phyloP scores from a whole-genome alignment of 2,797 vertebrate species.

The Smutsia temminckii region DNA sequence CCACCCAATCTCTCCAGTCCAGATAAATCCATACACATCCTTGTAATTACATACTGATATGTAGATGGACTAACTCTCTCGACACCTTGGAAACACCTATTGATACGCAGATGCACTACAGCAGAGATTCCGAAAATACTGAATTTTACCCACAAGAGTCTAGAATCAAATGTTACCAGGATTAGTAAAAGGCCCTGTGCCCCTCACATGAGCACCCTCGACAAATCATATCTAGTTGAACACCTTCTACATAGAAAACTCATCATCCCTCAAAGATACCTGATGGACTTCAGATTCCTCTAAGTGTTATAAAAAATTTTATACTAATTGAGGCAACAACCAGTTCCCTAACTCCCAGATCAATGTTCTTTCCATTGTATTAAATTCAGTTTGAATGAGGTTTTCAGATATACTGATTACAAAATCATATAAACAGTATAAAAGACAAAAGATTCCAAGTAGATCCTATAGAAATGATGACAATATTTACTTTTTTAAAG shows the following conservation, averaged over 20 bases:
- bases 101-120: too few species aligned
- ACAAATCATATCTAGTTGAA: neutral
- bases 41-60: too few species aligned
- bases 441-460: neutral
- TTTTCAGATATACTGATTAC: neutral
- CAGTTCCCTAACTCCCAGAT: neutral
- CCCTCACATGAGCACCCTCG: neutral
- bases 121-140: too few species aligned
- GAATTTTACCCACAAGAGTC: too few species aligned
- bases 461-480: neutral
- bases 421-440: neutral
- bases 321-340: neutral
- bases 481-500: slow-evolving; percentile 14
- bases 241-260: neutral
- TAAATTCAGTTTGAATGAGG: neutral
- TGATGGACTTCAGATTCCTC: neutral
- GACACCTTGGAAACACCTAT: too few species aligned
- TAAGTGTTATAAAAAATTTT: neutral
- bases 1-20: too few species aligned
- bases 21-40: too few species aligned
- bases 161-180: neutral
- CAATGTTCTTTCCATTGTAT: neutral
- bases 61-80: too few species aligned
- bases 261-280: neutral
- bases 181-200: neutral